Evolutionary conservation across 2,797 vertebrate genomes (phyloP).

Genomic region (Tamandua tetradactyla): DNA sequence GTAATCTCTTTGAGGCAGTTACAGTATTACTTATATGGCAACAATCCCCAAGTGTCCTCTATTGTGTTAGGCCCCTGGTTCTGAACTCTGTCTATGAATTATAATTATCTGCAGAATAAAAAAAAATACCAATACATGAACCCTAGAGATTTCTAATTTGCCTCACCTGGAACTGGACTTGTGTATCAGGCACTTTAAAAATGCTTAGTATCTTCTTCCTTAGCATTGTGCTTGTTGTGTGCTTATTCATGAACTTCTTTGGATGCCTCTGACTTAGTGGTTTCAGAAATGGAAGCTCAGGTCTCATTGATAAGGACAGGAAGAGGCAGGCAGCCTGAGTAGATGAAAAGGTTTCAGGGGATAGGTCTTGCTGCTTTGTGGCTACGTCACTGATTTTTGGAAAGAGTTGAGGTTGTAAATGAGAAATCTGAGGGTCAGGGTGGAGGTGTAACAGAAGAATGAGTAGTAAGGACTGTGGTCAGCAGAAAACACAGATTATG

Average conservation of each 20-base stretch:
- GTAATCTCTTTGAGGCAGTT: background rate
- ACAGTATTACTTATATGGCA: background rate
- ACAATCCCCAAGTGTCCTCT: background rate
- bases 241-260: background rate
- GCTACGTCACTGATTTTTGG: background rate
- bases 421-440: background rate
- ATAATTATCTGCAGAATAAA: no score
- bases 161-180: background rate
- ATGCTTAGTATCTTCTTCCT: background rate
- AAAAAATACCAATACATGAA: background rate
- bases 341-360: background rate
- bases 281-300: slow-evolving; percentile 16
- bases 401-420: background rate
- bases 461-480: background rate
- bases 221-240: background rate
- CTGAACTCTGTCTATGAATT: background rate
- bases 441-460: background rate
- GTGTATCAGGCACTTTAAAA: background rate
- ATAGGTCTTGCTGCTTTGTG: background rate
- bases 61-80: background rate
- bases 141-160: background rate
- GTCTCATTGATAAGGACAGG: background rate
- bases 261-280: background rate
- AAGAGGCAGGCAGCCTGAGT: background rate
- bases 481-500: background rate